Evolutionary conservation across 2,888 invertebrate genomes (phyloP), one percentile per base, ranked within the genome.

Genomic region (Acrobasis consociella): DNA sequence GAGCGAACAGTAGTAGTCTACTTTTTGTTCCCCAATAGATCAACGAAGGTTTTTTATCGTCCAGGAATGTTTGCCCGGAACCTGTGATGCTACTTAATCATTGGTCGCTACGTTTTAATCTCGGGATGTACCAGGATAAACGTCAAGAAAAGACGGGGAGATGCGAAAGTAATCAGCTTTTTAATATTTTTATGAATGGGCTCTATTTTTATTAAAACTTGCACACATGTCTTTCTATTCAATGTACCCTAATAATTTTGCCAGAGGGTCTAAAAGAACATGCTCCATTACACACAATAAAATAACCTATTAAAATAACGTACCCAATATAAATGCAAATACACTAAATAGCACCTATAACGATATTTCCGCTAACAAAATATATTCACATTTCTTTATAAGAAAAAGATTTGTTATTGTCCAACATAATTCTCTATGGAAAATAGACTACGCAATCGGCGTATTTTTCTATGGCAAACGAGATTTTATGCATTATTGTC

Each of bases 251-350:
- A n/a, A n/a, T n/a, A 53, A 37, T 56, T 52, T 39, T 17, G 16
- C 16, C 56, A n/a, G 17, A 55, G 15, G 9, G 9, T 16, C 39
- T 39, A 42, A 56, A 11, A 9, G 7, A 42, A 56, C 56, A 42
- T n/a, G 56, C 42, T 0, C 7, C 46, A 56, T 55, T 39, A 56
- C 17, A 13, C 22, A 42, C 17, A 56, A 56, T 56, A 56, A 56
- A 56, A 42, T 16, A 22, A 52, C 51, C 38, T 38, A 22, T 53
- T 62, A 31, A 55, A 37, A 31, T 62, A 55, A 49, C 49, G 46
- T 31, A 55, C 0, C 61, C 62, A 60, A 63, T 65, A 65, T 67
- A 62, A 64, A 65, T 65, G 62, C 56, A 65, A 64, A 67, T 64
- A 61, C n/a, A 56, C 42, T 42, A 60, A 63, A 64, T 55, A 60